These are phyloP conservation scores for Oreocharis arfaki DNA, from an alignment of 2,113 vertebrate species.

Conservation along the genomic window DNA sequence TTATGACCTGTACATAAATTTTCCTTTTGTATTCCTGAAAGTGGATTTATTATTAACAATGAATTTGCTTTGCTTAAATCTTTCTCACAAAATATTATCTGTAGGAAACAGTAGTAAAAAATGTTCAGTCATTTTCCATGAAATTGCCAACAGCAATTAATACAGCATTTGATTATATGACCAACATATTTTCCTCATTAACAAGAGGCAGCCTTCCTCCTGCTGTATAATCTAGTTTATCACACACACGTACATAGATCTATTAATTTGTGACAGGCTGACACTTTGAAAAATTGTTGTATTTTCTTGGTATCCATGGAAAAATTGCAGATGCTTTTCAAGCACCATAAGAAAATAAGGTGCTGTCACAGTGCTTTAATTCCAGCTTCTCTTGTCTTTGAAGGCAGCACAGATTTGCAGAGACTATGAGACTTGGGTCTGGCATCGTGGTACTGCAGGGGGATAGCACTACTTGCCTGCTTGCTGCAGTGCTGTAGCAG, in stretches of 20 bases:
- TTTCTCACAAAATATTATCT: neutral
- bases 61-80: neutral
- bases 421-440: neutral
- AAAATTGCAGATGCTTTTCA: neutral
- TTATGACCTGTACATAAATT: neutral
- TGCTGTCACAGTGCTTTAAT: neutral
- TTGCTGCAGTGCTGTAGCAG: neutral
- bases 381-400: neutral
- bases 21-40: neutral
- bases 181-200: neutral
- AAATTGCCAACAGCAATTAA: neutral
- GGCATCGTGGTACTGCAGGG: neutral
- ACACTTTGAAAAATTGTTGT: neutral
- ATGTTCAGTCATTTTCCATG: neutral
- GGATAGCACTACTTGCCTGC: neutral
- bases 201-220: neutral
- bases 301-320: neutral
- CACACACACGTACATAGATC: rapidly evolving
- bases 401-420: neutral
- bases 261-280: neutral
- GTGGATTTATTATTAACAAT: neutral
- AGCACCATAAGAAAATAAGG: neutral
- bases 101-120: neutral
- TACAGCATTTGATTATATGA: neutral
- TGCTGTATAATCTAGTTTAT: neutral